Percentiles rank a stretch among this genome's conserved stretches.
Conservation (phyloP, 2,888 invertebrate species). For the Ceraclea dissimilis region DNA sequence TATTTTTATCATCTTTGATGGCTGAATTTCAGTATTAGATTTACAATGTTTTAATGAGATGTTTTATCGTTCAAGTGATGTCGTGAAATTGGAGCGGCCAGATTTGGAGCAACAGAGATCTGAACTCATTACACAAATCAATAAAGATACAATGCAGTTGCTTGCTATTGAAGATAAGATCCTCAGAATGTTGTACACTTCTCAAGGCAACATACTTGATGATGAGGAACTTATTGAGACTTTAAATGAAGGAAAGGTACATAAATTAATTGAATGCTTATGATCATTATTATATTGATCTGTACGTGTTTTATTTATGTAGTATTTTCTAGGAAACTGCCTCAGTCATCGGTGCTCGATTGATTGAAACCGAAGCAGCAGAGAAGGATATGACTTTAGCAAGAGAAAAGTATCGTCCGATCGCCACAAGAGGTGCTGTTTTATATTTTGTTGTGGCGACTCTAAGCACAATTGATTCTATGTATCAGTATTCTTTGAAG, state of each 20-base stretch:
- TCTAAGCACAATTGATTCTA: constrained; percentile 84
- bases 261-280: too few relatives aligned
- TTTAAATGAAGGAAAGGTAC: constrained; percentile 73
- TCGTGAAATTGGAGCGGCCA: constrained; percentile 84
- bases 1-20: too few relatives aligned
- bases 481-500: constrained; percentile 92
- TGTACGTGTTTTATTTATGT: too few relatives aligned
- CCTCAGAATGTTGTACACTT: constrained; percentile 69
- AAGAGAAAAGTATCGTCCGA: constrained; percentile 76
- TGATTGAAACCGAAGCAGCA: constrained; percentile 80
- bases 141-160: constrained; percentile 75
- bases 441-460: constrained; percentile 87
- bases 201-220: constrained; percentile 86
- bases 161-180: constrained; percentile 87
- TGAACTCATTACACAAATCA: constrained; percentile 77
- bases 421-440: constrained; percentile 82
- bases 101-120: constrained; percentile 77
- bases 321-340: constrained; percentile 66
- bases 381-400: constrained; percentile 80
- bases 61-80: constrained; percentile 51
- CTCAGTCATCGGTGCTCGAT: constrained; percentile 79
- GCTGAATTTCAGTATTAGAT: too few relatives aligned
- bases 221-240: constrained; percentile 90
- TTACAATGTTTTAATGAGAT: too few relatives aligned
- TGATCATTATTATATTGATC: too few relatives aligned